Evolutionary conservation across 2,113 vertebrate genomes (phyloP), one percentile per base, ranked within the genome.

Genomic region (Proteles cristata): DNA sequence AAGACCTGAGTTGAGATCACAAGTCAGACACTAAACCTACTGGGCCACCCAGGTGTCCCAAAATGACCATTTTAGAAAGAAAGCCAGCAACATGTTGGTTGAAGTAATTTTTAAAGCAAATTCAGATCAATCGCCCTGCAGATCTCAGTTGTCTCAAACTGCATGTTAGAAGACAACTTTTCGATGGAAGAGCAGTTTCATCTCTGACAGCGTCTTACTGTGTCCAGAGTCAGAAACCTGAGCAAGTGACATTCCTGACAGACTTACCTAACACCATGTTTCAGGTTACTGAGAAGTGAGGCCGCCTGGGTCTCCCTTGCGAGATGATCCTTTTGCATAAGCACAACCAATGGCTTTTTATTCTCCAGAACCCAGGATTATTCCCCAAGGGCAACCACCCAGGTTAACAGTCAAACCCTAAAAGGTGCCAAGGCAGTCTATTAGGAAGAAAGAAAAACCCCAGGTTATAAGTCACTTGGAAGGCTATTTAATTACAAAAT

Each of bases 401-500:
- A 77, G 74, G 92, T 96, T 92, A 96, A 90, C 71, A 93, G 94
- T 88, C 92, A 95, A 88, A 81, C 81, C n/a, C 80, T 88, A 5
- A 76, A 96, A 92, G 92, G 48, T 82, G 79, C 80, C 96, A 84
- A 97, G 73, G 61, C 88, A 90, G 85, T 79, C 94, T 94, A n/a
- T 85, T 58, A 94, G 84, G 74, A 53, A 31, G 61, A 71, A 69
- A 69, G 83, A 71, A 85, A 92, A 97, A 81, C 17, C 50, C 74
- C 69, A n/a, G 39, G 58, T 90, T 89, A 25, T 90, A 95, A 95
- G 95, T 85, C 93, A 90, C 81, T 84, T 63, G 84, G 88, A 94
- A 94, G 88, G 88, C 97, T 95, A 53, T 95, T 97, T 95, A 96
- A 96, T 97, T 97, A 93, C 79, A 88, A 96, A 98, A 94, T 33